Evolutionary conservation across 2,888 invertebrate species (phyloP).

Genomic region (Epirrhoe alternata): DNA sequence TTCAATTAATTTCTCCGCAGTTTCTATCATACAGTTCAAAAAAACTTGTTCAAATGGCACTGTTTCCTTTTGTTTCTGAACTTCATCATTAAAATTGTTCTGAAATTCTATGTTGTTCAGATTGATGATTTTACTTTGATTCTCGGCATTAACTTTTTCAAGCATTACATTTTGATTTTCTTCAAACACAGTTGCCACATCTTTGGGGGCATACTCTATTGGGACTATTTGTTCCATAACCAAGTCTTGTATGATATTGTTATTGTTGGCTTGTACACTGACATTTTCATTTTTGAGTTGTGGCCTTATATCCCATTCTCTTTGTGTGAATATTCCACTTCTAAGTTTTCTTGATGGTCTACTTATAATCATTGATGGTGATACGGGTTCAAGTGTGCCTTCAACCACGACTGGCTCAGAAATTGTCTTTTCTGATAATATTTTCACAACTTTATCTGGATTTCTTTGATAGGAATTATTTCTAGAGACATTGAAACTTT

Average conservation of each 20-base stretch:
- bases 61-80: slow-evolving; percentile 6
- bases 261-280: slow-evolving; percentile 3
- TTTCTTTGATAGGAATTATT: background rate
- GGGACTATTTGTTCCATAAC: slow-evolving; percentile 19
- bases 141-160: background rate
- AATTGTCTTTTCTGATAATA: slow-evolving; percentile 70
- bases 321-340: slow-evolving; percentile 21
- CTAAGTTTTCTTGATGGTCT: slow-evolving; percentile 46
- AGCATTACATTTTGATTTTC: background rate
- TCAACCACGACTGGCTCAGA: slow-evolving; percentile 54
- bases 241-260: slow-evolving; percentile 3
- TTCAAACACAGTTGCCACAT: background rate
- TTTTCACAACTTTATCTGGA: slow-evolving; percentile 54
- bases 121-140: slow-evolving; percentile 5
- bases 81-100: slow-evolving; percentile 4
- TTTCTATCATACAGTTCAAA: slow-evolving; percentile 14
- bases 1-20: slow-evolving; percentile 2
- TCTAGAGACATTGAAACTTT: background rate
- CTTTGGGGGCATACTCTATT: slow-evolving; percentile 19
- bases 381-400: slow-evolving; percentile 60
- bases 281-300: background rate
- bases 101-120: slow-evolving; percentile 11
- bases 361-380: slow-evolving; percentile 58
- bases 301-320: slow-evolving; percentile 14
- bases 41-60: slow-evolving; percentile 6